Percentiles rank a stretch among this genome's conserved stretches.
These are phyloP conservation scores for Sarcophaga bullata DNA, from an alignment of 1,140 invertebrate species.

Conservation along the genomic window DNA sequence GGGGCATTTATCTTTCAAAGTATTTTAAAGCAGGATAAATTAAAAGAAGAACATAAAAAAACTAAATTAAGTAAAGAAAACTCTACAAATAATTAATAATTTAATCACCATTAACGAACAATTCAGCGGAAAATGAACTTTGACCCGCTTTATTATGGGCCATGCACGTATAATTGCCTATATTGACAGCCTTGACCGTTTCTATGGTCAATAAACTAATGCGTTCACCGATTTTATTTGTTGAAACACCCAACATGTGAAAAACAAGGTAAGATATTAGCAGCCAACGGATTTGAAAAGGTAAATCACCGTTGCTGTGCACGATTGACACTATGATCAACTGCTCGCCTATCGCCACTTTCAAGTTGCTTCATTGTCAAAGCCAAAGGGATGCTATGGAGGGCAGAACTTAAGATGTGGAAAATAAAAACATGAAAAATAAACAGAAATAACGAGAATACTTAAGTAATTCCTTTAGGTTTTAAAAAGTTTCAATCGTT, in stretches of 20 bases:
- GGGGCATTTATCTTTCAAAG: neutral
- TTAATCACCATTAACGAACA: conserved; percentile 70
- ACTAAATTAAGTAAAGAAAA: conserved; percentile 37
- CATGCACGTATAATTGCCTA: conserved; percentile 75
- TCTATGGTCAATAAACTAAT: conserved; percentile 50
- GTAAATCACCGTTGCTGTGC: conserved; percentile 78
- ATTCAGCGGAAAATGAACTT: conserved; percentile 67
- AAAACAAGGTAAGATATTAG: conserved; percentile 66
- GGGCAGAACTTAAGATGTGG: conserved; percentile 57
- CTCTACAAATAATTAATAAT: conserved; percentile 17
- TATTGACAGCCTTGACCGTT: conserved; percentile 71
- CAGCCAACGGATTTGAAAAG: conserved; percentile 73
- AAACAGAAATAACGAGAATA: conserved; percentile 41
- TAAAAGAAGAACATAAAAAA: conserved; percentile 35
- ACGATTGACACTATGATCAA: no score
- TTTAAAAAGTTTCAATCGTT: conserved; percentile 47
- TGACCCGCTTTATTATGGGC: conserved; percentile 72
- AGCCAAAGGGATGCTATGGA: conserved; percentile 76
- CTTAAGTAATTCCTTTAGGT: conserved; percentile 42
- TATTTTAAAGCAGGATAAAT: conserved; percentile 23
- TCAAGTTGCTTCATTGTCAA: conserved; percentile 72
- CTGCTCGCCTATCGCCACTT: conserved; percentile 77
- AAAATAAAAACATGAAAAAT: conserved; percentile 44
- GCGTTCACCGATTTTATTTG: conserved; percentile 56
- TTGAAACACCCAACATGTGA: conserved; percentile 64